Conservation (phyloP, 2,888 invertebrate species). For the Tenthredo mesomela region DNA sequence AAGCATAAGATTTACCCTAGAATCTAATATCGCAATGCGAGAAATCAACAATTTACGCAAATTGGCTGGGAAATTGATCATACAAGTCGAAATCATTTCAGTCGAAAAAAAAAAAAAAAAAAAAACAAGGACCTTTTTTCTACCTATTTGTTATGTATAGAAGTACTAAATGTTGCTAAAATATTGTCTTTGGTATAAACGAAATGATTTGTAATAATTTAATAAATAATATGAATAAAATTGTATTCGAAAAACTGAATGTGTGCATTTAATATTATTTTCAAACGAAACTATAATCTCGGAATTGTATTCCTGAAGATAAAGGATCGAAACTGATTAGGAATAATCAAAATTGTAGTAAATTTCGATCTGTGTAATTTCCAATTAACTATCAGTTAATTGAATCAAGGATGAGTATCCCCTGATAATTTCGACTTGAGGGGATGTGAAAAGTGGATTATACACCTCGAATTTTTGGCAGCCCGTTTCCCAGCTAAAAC, state of each 20-base stretch:
- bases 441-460: no score
- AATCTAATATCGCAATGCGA: background rate
- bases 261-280: background rate
- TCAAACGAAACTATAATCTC: background rate
- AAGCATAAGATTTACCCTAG: background rate
- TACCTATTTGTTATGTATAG: background rate
- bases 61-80: background rate
- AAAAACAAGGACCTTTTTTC: background rate
- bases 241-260: background rate
- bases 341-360: no score
- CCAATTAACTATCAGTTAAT: no score
- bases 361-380: no score
- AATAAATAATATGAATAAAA: background rate
- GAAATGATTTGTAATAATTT: background rate
- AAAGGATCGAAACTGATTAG: background rate
- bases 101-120: no score
- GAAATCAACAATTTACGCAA: background rate
- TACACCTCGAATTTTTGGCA: no score
- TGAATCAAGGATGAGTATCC: no score
- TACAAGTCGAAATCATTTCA: no score
- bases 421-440: no score
- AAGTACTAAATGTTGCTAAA: background rate
- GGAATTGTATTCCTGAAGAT: background rate
- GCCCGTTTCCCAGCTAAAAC: no score
- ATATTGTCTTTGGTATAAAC: background rate